Evolutionary conservation across 2,797 vertebrate genomes (phyloP).

Genomic region (Cyprinodon diabolis): DNA sequence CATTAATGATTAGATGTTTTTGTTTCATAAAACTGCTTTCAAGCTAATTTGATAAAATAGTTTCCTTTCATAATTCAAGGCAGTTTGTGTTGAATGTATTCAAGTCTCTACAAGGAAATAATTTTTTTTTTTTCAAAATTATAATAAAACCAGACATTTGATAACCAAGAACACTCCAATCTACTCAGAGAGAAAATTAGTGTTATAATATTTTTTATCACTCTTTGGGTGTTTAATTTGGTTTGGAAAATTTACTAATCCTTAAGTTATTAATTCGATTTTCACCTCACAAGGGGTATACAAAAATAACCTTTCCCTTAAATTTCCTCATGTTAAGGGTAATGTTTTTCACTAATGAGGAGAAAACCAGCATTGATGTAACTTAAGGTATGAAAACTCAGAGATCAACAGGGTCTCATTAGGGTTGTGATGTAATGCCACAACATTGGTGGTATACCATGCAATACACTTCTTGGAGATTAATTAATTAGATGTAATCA

Average conservation of each 20-base stretch:
- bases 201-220: neutral
- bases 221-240: neutral
- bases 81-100: neutral
- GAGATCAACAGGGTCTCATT: neutral
- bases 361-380: neutral
- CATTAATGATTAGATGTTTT: neutral
- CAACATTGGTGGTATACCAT: too few relatives aligned
- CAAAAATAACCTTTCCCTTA: neutral
- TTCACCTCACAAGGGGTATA: neutral
- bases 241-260: neutral
- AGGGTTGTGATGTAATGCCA: too few relatives aligned
- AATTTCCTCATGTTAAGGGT: neutral
- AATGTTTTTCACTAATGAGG: too few relatives aligned
- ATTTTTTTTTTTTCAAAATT: neutral
- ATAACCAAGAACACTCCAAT: neutral
- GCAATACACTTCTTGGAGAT: too few relatives aligned
- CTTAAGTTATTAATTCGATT: neutral
- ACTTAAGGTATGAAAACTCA: neutral
- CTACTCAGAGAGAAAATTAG: neutral
- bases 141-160: neutral
- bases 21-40: neutral
- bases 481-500: too few relatives aligned
- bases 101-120: neutral
- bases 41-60: neutral
- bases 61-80: neutral